phyloP scores from a whole-genome alignment of 1,140 invertebrate species.

The Triops longicaudatus region DNA sequence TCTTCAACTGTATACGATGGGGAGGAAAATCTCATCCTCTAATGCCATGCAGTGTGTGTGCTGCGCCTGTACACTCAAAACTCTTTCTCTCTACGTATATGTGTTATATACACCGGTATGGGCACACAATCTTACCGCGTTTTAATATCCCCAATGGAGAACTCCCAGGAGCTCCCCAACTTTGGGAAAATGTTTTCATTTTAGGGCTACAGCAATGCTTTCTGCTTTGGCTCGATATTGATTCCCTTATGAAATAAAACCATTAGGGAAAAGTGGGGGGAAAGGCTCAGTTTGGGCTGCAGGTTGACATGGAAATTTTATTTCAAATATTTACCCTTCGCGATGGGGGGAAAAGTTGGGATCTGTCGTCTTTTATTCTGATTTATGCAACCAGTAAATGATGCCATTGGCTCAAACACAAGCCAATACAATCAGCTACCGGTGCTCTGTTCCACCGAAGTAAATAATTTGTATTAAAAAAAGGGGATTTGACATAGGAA shows the following conservation, averaged over 20 bases:
- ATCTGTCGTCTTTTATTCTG: neutral
- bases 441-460: neutral
- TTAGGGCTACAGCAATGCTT: neutral
- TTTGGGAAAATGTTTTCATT: neutral
- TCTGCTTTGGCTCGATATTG: neutral
- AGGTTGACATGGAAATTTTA: constrained; percentile 3
- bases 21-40: constrained; percentile 6
- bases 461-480: neutral
- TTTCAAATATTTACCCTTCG: neutral
- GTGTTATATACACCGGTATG: neutral
- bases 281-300: neutral
- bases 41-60: constrained; percentile 9
- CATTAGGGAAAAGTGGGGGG: neutral
- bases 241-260: neutral
- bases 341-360: too few species aligned
- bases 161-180: neutral
- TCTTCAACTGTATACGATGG: neutral
- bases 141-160: constrained; percentile 2
- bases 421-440: neutral
- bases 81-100: neutral
- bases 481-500: neutral
- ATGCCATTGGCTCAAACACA: neutral
- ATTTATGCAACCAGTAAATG: constrained; percentile 7
- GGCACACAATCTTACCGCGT: neutral
- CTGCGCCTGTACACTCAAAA: too few species aligned